Base-by-base conservation (phyloP, 2,797 vertebrate genomes). In the Clarias platycephalus region DNA sequence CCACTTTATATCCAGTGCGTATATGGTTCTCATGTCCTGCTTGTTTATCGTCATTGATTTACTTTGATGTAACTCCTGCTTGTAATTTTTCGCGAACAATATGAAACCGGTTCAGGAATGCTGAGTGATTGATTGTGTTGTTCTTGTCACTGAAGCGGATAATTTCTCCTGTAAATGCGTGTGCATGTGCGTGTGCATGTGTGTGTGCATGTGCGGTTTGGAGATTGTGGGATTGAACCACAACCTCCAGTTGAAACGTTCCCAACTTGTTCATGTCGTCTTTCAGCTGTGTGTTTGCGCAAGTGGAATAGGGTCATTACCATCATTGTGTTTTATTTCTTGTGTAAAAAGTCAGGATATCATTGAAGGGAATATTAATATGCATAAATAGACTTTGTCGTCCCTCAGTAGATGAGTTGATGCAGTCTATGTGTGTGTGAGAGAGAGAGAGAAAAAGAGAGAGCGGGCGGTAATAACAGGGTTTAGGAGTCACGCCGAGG, bases 351-450 rank as follows among this genome's bases (percentile, higher is more conserved):
- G 58, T 24, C 24, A 22, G 10, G 68, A 70, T 10, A 44, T 16
- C 34, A 15, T 22, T 13, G 28, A 24, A 20, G 12, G 31, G 55
- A 77, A 77, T 60, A 5, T 62, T 40, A 34, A 7, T 15, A 37
- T 18, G 8, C n/a, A 80, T 4, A 57, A 80, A 67, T 81, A 20
- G 8, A 44, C 24, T 63, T 66, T 13, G 16, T 64, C 24, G 13
- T 64, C 4, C 37, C 8, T 64, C 6, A 49, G 37, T 60, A 64
- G 37, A 60, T 40, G 31, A 6, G 26, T 2, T 75, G 71, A 75
- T 74, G 71, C 49, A n/a, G 68, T 75, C 58, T 74, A 81, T 72
- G 66, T 62, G 57, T 74, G 67, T 74, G 66, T 66, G 71, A 57
- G 53, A n/a, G 7, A 53, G 62, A 70, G 53, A 40, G 60, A 62